A percentile compares a stretch with the other conserved stretches of the same genome.
phyloP scores from a whole-genome alignment of 2,797 vertebrate species.

The Knipowitschia caucasica region DNA sequence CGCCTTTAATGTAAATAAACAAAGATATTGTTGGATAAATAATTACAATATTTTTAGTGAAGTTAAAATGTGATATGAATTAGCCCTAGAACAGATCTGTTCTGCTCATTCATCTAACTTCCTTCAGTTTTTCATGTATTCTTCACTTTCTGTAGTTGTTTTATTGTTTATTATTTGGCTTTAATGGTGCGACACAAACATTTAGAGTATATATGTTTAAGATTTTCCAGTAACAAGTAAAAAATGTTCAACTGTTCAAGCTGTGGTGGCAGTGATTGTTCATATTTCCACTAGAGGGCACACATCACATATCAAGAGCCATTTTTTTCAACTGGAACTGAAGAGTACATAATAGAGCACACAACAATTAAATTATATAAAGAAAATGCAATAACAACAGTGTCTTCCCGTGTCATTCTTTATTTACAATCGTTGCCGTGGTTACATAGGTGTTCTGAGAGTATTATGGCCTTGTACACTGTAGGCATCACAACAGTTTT shows the following conservation, averaged over 20 bases:
- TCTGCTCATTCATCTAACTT: no score
- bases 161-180: no score
- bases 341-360: not conserved
- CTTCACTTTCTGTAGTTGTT: no score
- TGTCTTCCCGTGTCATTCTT: conserved; percentile 35
- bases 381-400: conserved; percentile 7
- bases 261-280: not conserved
- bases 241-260: not conserved
- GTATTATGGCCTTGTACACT: conserved; percentile 26
- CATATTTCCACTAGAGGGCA: conserved; percentile 4
- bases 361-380: not conserved
- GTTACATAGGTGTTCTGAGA: conserved; percentile 39
- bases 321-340: not conserved
- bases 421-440: conserved; percentile 57
- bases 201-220: no score
- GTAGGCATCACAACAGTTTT: conserved; percentile 16
- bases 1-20: no score
- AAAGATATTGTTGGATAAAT: no score
- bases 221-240: no score
- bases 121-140: no score
- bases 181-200: no score
- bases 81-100: no score
- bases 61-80: no score
- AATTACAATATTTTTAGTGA: no score
- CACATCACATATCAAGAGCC: not conserved